Base-by-base conservation (phyloP, 1,140 invertebrate genomes). In the Drosophila asahinai region DNA sequence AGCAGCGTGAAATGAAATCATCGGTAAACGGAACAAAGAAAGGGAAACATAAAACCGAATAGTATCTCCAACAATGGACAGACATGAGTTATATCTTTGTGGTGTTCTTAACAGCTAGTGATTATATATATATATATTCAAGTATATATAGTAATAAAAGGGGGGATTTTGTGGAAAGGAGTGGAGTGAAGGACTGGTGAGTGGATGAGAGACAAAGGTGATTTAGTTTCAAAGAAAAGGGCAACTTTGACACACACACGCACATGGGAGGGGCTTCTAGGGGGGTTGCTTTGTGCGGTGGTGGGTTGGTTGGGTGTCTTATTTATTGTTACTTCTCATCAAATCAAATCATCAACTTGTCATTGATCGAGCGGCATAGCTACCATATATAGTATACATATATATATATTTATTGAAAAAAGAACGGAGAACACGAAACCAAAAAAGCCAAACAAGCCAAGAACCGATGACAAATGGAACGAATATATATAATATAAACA, bases 1-100 rank as follows among this genome's bases (percentile, higher is more conserved):
- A 93, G 92, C 92, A 93, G 92, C 92, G 91, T 92, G 91, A 90
- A 93, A 84, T 86, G 83, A 86, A 92, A 91, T 89, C 73, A 82
- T 91, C 61, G 74, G 76, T 84, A 80, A 83, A 93, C 70, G 86
- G 80, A 91, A 91, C 91, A 84, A 92, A 90, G 86, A 90, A 84
- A 91, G 90, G 75, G 71, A 86, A 86, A 90, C 76, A 78, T 77
- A 90, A 84, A 87, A 89, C 81, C 73, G 81, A 89, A 89, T 77
- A 87, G 66, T 83, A 77, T 86, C 83, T 86, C 52, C 76, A 87
- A 86, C 63, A 86, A 89, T 90, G 86, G 66, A 75, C 77, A 77
- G 77, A 81, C 42, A 87, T 87, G 84, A 87, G 65, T 47, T 80
- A 43, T 57, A 57, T 57, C 14, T 74, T 67, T 67, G 48, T 71